Base-by-base conservation (phyloP, 2,113 vertebrate species). In the Cyprinodon tularosa region DNA sequence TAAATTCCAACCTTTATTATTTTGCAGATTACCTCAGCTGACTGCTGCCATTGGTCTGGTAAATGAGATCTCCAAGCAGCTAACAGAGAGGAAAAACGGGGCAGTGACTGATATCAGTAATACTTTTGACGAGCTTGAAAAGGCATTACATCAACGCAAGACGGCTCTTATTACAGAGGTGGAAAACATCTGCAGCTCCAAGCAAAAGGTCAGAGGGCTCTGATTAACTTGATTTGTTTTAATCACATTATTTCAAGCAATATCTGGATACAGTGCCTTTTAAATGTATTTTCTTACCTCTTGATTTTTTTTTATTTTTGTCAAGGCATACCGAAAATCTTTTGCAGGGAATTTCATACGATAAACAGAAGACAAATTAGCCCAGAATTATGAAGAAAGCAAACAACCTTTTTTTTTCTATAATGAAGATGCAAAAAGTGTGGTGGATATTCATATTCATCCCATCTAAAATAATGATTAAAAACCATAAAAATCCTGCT, bases 101-200 rank as follows among this genome's bases (percentile, higher is more conserved):
- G 97, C 96, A 0, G 95, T 96, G 86, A 94, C 89, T 0, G 97
- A 98, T 86, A 98, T 99, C 40, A 94, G 96, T 61, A 90, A 91
- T 57, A 96, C 96, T n/a, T 99, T 99, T 0, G 97, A 98, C 68
- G 98, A 99, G 90, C 93, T 99, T 87, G 96, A 98, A 84, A 92
- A 93, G 4, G 96, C 94, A 0, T 88, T 99, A 71, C 95, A 96
- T 76, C 97, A 96, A 77, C 96, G 98, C 70, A 96, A 97, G 88
- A 95, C 93, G 20, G 92, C 95, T 20, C 95, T 99, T 44, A 93
- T 98, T 77, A 94, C 90, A 0, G 97, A 98, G 68, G 91, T 93
- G 82, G 92, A 93, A 72, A 92, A 92, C 78, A 93, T 93, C 84
- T 92, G 91, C 84, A 86, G 83, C 68, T 76, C 83, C 12, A 93